A percentile compares a stretch with the other conserved stretches of the same genome.
phyloP scores from a whole-genome alignment of 2,113 vertebrate genomes.

The Notiomystis cincta region DNA sequence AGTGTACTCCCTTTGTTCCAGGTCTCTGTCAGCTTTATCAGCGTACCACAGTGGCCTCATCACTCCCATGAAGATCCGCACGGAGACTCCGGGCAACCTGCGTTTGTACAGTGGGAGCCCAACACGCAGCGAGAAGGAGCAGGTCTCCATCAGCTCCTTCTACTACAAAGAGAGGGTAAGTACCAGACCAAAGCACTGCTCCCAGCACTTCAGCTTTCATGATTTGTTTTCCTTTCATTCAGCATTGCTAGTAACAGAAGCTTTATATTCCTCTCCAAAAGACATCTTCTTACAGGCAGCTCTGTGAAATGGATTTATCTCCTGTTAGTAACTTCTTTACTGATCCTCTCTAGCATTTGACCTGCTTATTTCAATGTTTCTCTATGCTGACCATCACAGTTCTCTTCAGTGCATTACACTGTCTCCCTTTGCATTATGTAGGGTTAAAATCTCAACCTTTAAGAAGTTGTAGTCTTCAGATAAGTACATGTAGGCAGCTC shows the following conservation, averaged over 20 bases:
- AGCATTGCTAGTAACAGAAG: not conserved
- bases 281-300: not conserved
- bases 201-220: not conserved
- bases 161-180: conserved; percentile 98
- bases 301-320: not conserved
- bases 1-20: conserved; percentile 21
- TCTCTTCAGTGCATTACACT: not conserved
- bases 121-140: conserved; percentile 92
- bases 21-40: conserved; percentile 92
- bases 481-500: not conserved
- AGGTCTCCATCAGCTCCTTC: conserved; percentile 97
- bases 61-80: conserved; percentile 97
- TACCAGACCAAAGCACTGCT: not conserved
- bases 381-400: not conserved
- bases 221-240: not conserved
- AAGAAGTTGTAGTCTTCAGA: not conserved
- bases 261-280: not conserved
- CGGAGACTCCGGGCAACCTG: conserved; percentile 87
- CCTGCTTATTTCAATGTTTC: not conserved
- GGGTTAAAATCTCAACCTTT: not conserved
- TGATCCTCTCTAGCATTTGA: not conserved
- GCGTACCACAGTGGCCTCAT: conserved; percentile 93
- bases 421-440: not conserved
- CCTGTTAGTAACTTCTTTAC: not conserved
- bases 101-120: conserved; percentile 93